phyloP scores from a whole-genome alignment of 2,797 vertebrate species.

The Chloroceryle inda region DNA sequence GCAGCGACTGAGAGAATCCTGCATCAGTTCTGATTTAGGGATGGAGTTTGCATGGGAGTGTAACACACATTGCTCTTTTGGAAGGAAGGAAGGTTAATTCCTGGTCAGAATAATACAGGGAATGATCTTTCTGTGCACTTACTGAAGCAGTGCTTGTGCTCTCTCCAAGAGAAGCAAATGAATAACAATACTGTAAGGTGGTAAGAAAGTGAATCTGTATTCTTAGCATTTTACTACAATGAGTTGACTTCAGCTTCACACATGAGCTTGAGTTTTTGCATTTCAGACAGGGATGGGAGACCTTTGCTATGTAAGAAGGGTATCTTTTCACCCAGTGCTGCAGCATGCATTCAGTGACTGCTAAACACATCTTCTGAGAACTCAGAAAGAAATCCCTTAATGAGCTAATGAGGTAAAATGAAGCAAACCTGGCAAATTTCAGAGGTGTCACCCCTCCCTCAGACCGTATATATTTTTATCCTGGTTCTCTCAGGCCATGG shows the following conservation, averaged over 20 bases:
- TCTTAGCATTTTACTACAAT: not conserved
- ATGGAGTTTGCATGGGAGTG: not conserved
- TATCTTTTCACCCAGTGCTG: not conserved
- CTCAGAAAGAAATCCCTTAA: not conserved
- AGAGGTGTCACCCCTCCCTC: not conserved
- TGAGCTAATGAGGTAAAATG: not conserved
- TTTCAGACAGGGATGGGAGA: not conserved
- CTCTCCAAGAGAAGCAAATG: not conserved
- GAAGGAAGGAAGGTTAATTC: not conserved
- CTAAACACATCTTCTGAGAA: not conserved
- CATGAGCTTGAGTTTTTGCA: not conserved
- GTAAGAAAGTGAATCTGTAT: not conserved
- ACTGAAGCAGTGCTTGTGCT: not conserved
- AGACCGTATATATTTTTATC: not conserved
- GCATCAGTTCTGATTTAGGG: not conserved
- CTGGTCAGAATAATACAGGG: not conserved
- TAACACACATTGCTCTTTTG: rapidly evolving
- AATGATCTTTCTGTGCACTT: not conserved
- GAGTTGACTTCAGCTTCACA: not conserved
- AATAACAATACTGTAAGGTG: not conserved
- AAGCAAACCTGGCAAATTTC: not conserved
- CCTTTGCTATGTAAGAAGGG: not conserved
- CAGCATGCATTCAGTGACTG: not conserved
- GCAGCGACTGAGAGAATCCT: not conserved
- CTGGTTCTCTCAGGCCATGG: not conserved